A percentile compares a stretch with the other conserved stretches of the same genome.
Evolutionary conservation across 1,140 invertebrate genomes (phyloP).

Genomic region (Theocolax elegans): DNA sequence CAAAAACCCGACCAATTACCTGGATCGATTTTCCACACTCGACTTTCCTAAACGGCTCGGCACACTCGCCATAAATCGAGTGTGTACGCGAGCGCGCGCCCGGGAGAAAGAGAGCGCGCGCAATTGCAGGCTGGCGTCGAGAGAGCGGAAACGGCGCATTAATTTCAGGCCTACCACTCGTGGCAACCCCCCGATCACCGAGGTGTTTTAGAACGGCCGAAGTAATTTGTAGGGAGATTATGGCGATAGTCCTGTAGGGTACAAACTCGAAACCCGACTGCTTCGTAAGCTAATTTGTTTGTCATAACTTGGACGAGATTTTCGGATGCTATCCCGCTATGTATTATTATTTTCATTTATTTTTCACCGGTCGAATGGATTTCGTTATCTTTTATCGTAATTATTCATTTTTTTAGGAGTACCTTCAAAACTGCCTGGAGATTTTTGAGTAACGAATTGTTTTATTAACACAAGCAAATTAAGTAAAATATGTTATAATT

Average conservation of each 20-base stretch:
- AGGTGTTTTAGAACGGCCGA: constrained; percentile 32
- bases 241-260: constrained; percentile 52
- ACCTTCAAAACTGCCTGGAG: no score
- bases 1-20: background rate
- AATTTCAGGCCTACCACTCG: constrained; percentile 59
- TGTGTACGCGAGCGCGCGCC: no score
- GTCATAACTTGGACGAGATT: constrained; percentile 59
- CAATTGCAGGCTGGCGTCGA: background rate
- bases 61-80: no score
- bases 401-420: no score
- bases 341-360: no score
- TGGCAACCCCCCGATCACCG: constrained; percentile 44
- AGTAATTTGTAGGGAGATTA: constrained; percentile 61
- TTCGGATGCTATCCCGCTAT: no score
- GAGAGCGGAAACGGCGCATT: constrained; percentile 63
- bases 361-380: no score
- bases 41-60: constrained; percentile 16
- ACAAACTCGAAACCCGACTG: background rate
- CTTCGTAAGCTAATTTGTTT: constrained; percentile 61
- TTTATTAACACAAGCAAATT: no score
- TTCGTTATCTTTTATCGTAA: no score
- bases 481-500: no score
- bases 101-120: background rate
- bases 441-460: no score
- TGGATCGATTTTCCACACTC: constrained; percentile 29